Conservation (phyloP, 2,888 invertebrate species). For the Colostygia pectinataria region DNA sequence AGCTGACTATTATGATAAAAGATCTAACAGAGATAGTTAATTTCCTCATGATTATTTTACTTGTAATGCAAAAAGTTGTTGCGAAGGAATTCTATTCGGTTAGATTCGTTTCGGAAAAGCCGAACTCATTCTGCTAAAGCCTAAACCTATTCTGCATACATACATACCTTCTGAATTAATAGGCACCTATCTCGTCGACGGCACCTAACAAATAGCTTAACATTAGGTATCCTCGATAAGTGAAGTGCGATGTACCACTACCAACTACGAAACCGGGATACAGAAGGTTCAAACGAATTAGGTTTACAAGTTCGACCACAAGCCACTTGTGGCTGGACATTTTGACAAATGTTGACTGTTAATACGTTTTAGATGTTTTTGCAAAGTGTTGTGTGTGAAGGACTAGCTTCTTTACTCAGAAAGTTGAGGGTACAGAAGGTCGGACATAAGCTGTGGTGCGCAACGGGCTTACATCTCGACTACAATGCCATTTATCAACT, state of each 20-base stretch:
- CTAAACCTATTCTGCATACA: neutral
- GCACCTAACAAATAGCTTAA: constrained; percentile 11
- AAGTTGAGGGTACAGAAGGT: neutral
- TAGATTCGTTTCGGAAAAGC: too few relatives aligned
- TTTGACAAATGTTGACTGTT: neutral
- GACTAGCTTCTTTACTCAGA: neutral
- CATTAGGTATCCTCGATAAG: constrained; percentile 12
- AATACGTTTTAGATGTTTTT: neutral
- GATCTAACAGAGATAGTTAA: too few relatives aligned
- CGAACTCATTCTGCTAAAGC: neutral
- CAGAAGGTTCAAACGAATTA: neutral
- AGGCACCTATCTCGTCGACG: constrained; percentile 3
- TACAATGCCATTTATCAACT: neutral
- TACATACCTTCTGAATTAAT: constrained; percentile 6
- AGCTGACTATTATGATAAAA: too few relatives aligned
- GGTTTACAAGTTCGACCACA: neutral
- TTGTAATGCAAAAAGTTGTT: too few relatives aligned
- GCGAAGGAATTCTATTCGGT: too few relatives aligned
- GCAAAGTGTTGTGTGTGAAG: neutral
- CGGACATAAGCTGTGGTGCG: neutral
- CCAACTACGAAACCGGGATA: neutral
- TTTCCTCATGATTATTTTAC: too few relatives aligned
- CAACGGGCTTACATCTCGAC: neutral
- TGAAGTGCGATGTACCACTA: constrained; percentile 16
- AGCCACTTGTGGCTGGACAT: neutral